phyloP scores from a whole-genome alignment of 2,113 vertebrate genomes.

The Pterophyllum scalare region DNA sequence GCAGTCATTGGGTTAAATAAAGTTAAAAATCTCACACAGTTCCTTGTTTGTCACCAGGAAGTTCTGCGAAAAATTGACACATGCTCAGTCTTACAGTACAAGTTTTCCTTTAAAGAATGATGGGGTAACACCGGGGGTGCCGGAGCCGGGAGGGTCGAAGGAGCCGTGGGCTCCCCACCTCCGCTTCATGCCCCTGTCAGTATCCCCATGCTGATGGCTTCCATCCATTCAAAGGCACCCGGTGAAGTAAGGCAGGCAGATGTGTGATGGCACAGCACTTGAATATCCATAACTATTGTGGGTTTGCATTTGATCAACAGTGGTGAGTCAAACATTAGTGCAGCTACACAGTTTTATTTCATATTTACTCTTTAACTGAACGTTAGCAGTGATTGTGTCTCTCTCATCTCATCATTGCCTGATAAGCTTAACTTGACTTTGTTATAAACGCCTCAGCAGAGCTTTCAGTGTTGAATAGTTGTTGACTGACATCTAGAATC shows the following conservation, averaged over 20 bases:
- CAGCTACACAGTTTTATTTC: not conserved
- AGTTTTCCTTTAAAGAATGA: not conserved
- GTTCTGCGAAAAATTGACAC: not conserved
- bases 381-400: not conserved
- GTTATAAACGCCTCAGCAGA: not conserved
- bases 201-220: not conserved
- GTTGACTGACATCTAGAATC: not conserved
- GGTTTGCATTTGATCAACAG: not conserved
- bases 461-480: not conserved
- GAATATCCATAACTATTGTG: not conserved
- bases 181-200: too few relatives aligned
- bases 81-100: not conserved
- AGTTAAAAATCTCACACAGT: not conserved
- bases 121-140: not conserved
- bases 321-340: not conserved
- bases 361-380: not conserved
- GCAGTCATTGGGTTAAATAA: not conserved
- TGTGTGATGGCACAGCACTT: not conserved
- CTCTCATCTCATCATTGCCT: not conserved
- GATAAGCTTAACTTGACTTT: not conserved
- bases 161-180: too few relatives aligned
- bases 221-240: not conserved
- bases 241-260: not conserved
- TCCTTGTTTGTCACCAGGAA: not conserved
- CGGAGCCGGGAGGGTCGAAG: too few relatives aligned